phyloP scores from a whole-genome alignment of 1,140 invertebrate genomes.

The Drosophila rhopaloa region DNA sequence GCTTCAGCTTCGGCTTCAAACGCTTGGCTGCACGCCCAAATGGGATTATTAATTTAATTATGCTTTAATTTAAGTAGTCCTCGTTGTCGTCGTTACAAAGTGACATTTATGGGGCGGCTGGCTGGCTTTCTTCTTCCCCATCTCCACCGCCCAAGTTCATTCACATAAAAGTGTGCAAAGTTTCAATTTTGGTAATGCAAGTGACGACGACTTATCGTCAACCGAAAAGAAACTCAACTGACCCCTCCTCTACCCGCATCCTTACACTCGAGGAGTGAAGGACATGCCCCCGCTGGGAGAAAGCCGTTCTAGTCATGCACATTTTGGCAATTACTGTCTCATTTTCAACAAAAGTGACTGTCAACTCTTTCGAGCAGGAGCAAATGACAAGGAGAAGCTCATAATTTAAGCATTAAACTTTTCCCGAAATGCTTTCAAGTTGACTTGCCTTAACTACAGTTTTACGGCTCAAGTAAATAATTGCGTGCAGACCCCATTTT shows the following conservation, averaged over 20 bases:
- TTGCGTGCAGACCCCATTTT: constrained; percentile 55
- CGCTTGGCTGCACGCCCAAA: constrained; percentile 71
- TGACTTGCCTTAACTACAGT: constrained; percentile 82
- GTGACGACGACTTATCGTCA: constrained; percentile 67
- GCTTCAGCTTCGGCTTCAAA: constrained; percentile 13
- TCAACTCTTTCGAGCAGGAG: constrained; percentile 63
- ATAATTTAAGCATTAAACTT: constrained; percentile 83
- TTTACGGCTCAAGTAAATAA: constrained; percentile 83
- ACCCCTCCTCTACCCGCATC: constrained; percentile 18
- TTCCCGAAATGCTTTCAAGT: constrained; percentile 81
- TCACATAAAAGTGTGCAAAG: constrained; percentile 57
- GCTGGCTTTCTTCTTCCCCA: neutral
- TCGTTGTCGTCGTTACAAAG: constrained; percentile 66
- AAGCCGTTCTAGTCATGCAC: constrained; percentile 67
- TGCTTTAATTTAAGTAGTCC: constrained; percentile 82
- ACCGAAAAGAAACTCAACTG: constrained; percentile 62
- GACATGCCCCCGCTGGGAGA: constrained; percentile 19
- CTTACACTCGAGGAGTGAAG: neutral
- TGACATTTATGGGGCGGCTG: constrained; percentile 57
- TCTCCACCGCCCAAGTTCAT: constrained; percentile 11
- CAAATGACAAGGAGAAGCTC: constrained; percentile 58
- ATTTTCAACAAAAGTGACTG: constrained; percentile 80
- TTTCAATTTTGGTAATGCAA: constrained; percentile 76
- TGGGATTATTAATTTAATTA: constrained; percentile 84
- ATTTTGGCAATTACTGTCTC: constrained; percentile 81